Evolutionary conservation across 35 echinoderm and acorn worm species (phyloP), one percentile per base, ranked within the genome.

Genomic region (Diadema setosum): DNA sequence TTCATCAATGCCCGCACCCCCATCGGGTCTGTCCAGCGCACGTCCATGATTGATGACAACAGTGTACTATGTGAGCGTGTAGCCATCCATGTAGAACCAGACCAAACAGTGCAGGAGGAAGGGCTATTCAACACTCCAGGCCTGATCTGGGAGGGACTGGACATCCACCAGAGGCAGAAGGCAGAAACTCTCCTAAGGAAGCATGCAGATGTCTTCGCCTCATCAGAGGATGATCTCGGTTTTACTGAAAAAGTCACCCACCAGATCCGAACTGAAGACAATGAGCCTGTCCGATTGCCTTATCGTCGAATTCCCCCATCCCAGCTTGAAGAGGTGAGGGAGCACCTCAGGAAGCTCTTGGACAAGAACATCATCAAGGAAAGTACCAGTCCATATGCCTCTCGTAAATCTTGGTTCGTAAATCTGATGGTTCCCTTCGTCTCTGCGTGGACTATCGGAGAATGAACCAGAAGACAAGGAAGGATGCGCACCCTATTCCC

Each of bases 401-500:
- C 87, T 9, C 87, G 70, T 3, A 89, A 39, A 50, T 89, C 5
- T 30, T 89, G 25, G 87, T 89, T 46, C 74, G 87, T n/a, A 89
- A 89, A 44, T 30, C 40, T 16, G 75, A 89, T 42, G 87, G 87
- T n/a, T 30, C 20, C 2, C 23, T 81, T 5, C 17, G 87, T 16
- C 75, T 89, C 18, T 89, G 87, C 34, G 75, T 89, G 18, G 87
- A 89, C 44, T 89, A 89, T 30, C 32, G 87, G 5, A 89, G 82
- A 82, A 24, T 89, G 23, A 89, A 91, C 43, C 82, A 60, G 24
- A 52, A 84, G 39, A 90, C 88, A 11, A 83, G 43, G 46, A 83
- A 90, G 45, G 88, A 90, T 46, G 65, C 88, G 0, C 85, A 91
- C 27, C 81, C 88, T 25, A 84, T 91, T 18, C 88, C 81, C 11